These are phyloP conservation scores for Dynastes grantii DNA, from an alignment of 2,888 invertebrate species.

Conservation along the genomic window DNA sequence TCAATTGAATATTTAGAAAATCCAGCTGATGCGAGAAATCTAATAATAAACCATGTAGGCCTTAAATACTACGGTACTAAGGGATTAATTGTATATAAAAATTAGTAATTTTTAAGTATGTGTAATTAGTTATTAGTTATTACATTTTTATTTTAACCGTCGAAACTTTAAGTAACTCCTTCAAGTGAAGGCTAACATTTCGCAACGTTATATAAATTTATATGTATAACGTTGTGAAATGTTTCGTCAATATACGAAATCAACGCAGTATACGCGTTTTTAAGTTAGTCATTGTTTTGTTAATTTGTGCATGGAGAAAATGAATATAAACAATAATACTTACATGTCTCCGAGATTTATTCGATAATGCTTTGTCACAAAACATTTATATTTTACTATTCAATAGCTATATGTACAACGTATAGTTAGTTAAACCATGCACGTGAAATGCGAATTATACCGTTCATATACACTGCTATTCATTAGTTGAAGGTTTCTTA, in stretches of 20 bases:
- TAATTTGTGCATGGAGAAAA: not conserved
- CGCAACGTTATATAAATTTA: not conserved
- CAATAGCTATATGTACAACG: too few species aligned
- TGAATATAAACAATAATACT: conserved; percentile 8
- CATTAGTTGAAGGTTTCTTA: too few species aligned
- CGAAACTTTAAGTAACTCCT: not conserved
- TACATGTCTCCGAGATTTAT: not conserved
- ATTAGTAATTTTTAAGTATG: too few species aligned
- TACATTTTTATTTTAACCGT: not conserved
- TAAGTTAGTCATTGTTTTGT: not conserved
- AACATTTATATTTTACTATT: too few species aligned
- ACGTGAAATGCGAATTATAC: too few species aligned
- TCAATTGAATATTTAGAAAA: not conserved
- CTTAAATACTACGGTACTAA: too few species aligned
- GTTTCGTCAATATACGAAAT: conserved; percentile 13
- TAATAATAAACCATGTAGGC: not conserved
- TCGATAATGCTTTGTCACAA: not conserved
- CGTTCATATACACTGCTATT: too few species aligned
- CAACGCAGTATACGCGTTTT: too few species aligned
- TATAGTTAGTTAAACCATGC: too few species aligned
- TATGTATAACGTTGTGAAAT: conserved; percentile 18
- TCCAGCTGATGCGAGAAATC: not conserved
- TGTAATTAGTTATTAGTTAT: too few species aligned
- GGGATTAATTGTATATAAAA: not conserved
- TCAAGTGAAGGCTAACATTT: not conserved